Conservation (phyloP, 2,888 invertebrate genomes). For the Nephrotoma flavescens region DNA sequence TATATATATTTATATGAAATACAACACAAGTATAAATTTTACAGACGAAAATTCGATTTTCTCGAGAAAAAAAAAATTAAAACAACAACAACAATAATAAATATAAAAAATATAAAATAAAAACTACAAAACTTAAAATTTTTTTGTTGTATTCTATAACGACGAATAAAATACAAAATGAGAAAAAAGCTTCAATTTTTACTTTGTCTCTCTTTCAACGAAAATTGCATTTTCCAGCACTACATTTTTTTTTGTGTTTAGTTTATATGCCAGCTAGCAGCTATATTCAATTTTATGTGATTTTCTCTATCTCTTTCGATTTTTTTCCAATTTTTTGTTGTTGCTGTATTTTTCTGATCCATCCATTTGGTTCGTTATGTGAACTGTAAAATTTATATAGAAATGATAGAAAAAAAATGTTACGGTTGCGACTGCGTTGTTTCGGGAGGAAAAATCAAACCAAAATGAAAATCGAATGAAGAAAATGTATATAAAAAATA, state of each 20-base stretch:
- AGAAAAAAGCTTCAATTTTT: neutral
- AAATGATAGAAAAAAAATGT: neutral
- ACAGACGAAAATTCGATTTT: conserved; percentile 2
- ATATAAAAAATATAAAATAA: neutral
- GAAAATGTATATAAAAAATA: neutral
- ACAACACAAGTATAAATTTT: neutral
- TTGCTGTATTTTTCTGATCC: neutral
- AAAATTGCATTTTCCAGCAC: neutral
- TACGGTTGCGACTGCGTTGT: conserved; percentile 2
- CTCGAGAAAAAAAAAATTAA: neutral
- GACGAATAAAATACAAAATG: neutral
- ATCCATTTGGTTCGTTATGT: conserved; percentile 3
- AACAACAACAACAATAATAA: neutral
- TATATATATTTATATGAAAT: neutral
- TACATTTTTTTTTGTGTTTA: neutral
- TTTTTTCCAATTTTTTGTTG: neutral
- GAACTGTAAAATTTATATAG: neutral
- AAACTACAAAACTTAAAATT: neutral
- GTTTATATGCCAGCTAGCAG: neutral
- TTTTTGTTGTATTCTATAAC: neutral
- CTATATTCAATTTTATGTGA: conserved; percentile 1
- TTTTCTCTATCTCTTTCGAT: conserved; percentile 1
- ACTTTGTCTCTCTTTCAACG: neutral
- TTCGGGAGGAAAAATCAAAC: neutral
- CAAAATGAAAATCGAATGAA: neutral